Evolutionary conservation across 2,113 vertebrate species (phyloP).

Genomic region (Todiramphus saurophagus): DNA sequence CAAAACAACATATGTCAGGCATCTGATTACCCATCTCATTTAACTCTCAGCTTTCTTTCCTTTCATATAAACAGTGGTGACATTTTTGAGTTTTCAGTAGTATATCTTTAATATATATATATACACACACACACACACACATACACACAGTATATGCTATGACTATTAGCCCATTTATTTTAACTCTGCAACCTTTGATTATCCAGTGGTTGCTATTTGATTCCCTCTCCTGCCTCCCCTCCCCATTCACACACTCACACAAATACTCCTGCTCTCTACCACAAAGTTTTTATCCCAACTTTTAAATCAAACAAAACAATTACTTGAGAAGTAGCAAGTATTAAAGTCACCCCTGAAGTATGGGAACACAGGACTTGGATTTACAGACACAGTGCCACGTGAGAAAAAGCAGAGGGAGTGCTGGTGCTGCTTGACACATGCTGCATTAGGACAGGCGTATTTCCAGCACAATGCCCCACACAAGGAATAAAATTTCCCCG

Average conservation of each 20-base stretch:
- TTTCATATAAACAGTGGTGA: conserved; percentile 69
- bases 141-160: not conserved
- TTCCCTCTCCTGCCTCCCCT: not conserved
- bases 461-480: not conserved
- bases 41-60: conserved; percentile 77
- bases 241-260: not conserved
- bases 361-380: not conserved
- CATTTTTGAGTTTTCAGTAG: conserved; percentile 31
- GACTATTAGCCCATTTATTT: not conserved
- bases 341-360: not conserved
- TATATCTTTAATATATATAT: conserved; percentile 12
- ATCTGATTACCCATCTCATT: conserved; percentile 77
- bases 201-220: not conserved
- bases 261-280: not conserved
- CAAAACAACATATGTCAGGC: conserved; percentile 79
- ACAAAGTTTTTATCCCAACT: not conserved
- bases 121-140: not conserved
- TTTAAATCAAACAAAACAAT: conserved; percentile 9
- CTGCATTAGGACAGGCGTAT: not conserved
- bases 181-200: not conserved
- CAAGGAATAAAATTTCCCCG: not conserved
- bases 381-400: fast-evolving
- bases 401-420: not conserved
- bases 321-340: not conserved
- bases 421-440: fast-evolving